These are phyloP conservation scores for Eleginops maclovinus DNA, from an alignment of 2,113 vertebrate genomes.

Conservation along the genomic window DNA sequence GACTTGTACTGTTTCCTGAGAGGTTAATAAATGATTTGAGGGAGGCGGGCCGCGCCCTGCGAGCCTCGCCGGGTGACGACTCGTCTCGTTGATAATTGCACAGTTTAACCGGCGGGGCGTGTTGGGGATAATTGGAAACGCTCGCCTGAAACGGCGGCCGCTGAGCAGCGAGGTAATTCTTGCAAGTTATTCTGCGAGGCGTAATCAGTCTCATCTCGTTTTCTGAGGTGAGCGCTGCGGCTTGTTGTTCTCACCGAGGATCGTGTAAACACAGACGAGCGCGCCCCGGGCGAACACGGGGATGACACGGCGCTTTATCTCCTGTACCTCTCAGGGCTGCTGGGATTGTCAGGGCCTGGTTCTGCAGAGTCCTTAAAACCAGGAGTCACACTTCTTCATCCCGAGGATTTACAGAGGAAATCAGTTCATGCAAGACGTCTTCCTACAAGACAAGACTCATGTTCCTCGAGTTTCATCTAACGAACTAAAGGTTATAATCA, in stretches of 20 bases:
- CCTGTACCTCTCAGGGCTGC: constrained; percentile 12
- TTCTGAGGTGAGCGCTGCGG: neutral
- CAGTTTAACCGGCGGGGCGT: constrained; percentile 61
- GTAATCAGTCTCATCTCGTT: constrained; percentile 49
- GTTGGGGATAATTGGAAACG: constrained; percentile 65
- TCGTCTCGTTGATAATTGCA: constrained; percentile 61
- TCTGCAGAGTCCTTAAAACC: neutral
- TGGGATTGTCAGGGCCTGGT: neutral
- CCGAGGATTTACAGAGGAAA: neutral
- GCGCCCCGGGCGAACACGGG: constrained; percentile 19
- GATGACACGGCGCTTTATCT: neutral
- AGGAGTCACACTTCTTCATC: constrained; percentile 1
- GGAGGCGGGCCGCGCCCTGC: neutral
- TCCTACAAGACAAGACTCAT: too few species aligned
- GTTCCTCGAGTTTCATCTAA: too few species aligned
- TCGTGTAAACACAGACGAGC: constrained; percentile 31
- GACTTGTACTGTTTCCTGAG: constrained; percentile 27
- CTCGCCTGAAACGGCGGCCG: constrained; percentile 28
- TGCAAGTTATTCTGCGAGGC: constrained; percentile 41
- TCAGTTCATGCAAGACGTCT: neutral
- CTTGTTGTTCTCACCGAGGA: constrained; percentile 20
- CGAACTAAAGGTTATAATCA: too few species aligned
- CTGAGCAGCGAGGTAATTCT: constrained; percentile 44
- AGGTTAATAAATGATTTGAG: constrained; percentile 53
- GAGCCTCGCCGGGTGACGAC: constrained; percentile 39